Percentiles rank a stretch among this genome's conserved stretches.
phyloP scores from a whole-genome alignment of 2,888 invertebrate species.

The Abrostola tripartita region DNA sequence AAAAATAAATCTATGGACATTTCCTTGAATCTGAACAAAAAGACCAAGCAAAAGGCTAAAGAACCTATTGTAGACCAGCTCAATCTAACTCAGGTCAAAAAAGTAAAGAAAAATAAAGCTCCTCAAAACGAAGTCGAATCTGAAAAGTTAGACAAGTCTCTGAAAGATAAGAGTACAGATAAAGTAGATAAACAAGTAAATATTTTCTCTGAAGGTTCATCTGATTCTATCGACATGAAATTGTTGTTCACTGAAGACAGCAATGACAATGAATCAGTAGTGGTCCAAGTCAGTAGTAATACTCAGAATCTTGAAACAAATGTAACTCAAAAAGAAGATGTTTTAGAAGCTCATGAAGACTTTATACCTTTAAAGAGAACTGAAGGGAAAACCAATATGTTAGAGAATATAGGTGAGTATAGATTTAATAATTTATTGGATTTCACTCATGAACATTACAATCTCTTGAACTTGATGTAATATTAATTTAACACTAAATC shows the following conservation, averaged over 20 bases:
- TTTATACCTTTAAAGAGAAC: constrained; percentile 74
- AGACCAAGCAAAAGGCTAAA: constrained; percentile 64
- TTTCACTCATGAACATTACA: constrained; percentile 7
- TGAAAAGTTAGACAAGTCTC: constrained; percentile 35
- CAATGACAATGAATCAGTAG: constrained; percentile 63
- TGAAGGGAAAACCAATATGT: constrained; percentile 72
- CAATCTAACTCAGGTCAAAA: constrained; percentile 75
- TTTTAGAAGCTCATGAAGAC: constrained; percentile 44
- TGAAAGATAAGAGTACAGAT: constrained; percentile 25
- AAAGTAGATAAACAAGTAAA: constrained; percentile 29
- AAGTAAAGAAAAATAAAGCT: constrained; percentile 54
- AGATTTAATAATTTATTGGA: constrained; percentile 1
- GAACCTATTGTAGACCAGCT: constrained; percentile 75
- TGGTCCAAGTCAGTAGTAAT: not conserved
- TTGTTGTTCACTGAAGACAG: constrained; percentile 81
- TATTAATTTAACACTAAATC: too few species aligned
- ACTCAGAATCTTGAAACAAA: constrained; percentile 22
- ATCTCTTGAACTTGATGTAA: not conserved
- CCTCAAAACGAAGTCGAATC: constrained; percentile 23
- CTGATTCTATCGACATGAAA: constrained; percentile 77
- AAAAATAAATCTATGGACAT: constrained; percentile 65
- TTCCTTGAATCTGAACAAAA: constrained; percentile 74
- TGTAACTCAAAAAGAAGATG: constrained; percentile 30
- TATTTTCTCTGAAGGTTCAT: constrained; percentile 62
- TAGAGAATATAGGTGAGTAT: constrained; percentile 62